These are phyloP conservation scores for Epizoanthus illoricatus DNA, from an alignment of 92 coral and sea anemone genomes.

Conservation along the genomic window DNA sequence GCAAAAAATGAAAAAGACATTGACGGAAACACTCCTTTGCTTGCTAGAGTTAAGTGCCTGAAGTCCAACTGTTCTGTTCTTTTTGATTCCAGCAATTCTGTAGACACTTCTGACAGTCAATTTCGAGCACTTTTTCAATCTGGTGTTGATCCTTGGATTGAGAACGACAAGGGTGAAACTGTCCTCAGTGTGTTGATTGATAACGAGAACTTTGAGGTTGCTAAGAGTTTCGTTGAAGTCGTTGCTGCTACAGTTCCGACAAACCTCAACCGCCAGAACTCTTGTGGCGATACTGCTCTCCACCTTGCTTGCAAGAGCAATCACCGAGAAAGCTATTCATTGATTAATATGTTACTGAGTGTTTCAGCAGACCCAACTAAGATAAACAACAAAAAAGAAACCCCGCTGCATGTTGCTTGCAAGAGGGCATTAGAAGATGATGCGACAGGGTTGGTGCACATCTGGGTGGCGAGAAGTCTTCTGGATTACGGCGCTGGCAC, in stretches of 20 bases:
- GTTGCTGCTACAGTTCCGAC: background rate
- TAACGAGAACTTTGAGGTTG: no score
- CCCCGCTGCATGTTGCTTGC: background rate
- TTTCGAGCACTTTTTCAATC: background rate
- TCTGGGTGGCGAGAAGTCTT: background rate
- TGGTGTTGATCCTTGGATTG: background rate
- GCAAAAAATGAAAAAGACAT: background rate
- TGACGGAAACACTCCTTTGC: background rate
- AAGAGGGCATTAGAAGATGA: background rate
- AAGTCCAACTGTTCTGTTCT: background rate
- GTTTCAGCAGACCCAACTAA: background rate
- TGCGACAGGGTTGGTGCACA: background rate
- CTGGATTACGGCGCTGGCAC: background rate
- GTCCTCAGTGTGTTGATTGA: background rate
- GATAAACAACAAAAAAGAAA: background rate
- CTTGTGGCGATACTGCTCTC: slow-evolving; percentile 1
- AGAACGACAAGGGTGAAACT: background rate
- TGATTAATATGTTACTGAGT: background rate
- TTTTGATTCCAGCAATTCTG: background rate
- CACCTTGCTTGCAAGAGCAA: slow-evolving; percentile 13
- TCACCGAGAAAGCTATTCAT: background rate
- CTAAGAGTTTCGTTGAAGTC: no score
- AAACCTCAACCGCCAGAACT: background rate
- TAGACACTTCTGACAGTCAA: background rate
- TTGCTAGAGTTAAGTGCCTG: background rate